Percentiles rank a stretch among this genome's conserved stretches.
Conservation (phyloP, 2,797 vertebrate species). For the Erpetoichthys calabaricus region DNA sequence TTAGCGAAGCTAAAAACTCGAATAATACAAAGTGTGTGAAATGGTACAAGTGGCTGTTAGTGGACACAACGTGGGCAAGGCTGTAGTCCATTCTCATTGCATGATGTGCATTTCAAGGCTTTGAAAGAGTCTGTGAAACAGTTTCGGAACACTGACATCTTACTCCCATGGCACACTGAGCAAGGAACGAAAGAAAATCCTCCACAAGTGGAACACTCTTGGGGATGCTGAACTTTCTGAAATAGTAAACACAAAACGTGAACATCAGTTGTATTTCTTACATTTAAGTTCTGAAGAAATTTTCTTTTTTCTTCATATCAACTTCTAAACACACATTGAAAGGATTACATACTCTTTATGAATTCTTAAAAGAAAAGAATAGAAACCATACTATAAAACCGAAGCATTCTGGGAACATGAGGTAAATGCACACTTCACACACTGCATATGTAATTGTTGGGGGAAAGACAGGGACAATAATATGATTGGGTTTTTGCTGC, state of each 20-base stretch:
- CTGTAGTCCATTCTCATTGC: slow-evolving; percentile 94
- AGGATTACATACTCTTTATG: too few species aligned
- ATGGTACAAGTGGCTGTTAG: slow-evolving; percentile 39
- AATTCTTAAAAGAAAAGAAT: too few species aligned
- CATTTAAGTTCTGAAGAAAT: too few species aligned
- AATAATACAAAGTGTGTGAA: slow-evolving; percentile 22
- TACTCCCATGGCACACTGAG: slow-evolving; percentile 95
- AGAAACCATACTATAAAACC: too few species aligned
- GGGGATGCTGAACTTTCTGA: slow-evolving; percentile 84
- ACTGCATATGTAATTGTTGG: too few species aligned
- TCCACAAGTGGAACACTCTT: slow-evolving; percentile 77
- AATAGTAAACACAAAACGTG: slow-evolving; percentile 1
- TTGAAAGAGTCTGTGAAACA: slow-evolving; percentile 98
- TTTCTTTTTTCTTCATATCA: too few species aligned
- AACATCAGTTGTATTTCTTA: too few species aligned
- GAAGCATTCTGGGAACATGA: too few species aligned
- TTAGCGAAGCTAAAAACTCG: not conserved
- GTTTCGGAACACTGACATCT: slow-evolving; percentile 96
- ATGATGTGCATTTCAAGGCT: slow-evolving; percentile 91
- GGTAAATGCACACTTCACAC: too few species aligned
- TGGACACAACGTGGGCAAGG: slow-evolving; percentile 70
- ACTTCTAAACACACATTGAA: too few species aligned
- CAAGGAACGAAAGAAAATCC: slow-evolving; percentile 91
- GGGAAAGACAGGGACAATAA: too few species aligned
- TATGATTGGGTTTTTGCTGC: too few species aligned